phyloP scores from a whole-genome alignment of 53 echinoderm and acorn worm genomes.

The Astropecten irregularis region DNA sequence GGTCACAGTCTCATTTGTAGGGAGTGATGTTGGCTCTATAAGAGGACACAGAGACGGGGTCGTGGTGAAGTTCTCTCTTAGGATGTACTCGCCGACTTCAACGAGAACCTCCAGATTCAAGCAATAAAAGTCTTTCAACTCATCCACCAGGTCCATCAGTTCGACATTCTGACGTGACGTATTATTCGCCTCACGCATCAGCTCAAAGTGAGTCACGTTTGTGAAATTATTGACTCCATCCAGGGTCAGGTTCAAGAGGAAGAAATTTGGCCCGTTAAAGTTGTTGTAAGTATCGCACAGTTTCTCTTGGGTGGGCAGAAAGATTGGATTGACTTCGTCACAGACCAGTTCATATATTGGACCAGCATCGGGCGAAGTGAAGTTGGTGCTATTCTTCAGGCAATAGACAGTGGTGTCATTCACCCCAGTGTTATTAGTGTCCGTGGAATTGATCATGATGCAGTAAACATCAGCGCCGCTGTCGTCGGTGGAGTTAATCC shows the following conservation, averaged over 20 bases:
- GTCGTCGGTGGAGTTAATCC: conserved; percentile 35
- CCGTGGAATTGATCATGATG: not conserved
- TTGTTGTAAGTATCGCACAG: conserved; percentile 19
- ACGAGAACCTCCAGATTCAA: conserved; percentile 47
- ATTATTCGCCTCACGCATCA: conserved; percentile 34
- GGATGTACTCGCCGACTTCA: conserved; percentile 45
- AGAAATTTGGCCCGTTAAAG: not conserved
- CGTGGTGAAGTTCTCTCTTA: conserved; percentile 58
- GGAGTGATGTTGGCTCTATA: conserved; percentile 44
- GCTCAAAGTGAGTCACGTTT: not conserved
- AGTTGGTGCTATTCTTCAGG: not conserved
- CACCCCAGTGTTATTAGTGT: not conserved
- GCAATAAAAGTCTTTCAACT: conserved; percentile 53
- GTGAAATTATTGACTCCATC: conserved; percentile 7
- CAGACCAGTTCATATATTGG: conserved; percentile 10
- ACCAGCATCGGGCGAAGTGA: not conserved
- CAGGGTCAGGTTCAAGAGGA: conserved; percentile 9
- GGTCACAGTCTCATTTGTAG: conserved; percentile 28
- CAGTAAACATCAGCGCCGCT: conserved; percentile 38
- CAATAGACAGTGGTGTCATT: not conserved
- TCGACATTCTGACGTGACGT: conserved; percentile 9
- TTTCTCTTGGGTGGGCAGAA: not conserved
- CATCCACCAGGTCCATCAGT: conserved; percentile 41
- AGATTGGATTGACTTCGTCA: not conserved
- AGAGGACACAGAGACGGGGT: conserved; percentile 63